phyloP scores from a whole-genome alignment of 1,140 invertebrate species.

The Apocrypta bakeri region DNA sequence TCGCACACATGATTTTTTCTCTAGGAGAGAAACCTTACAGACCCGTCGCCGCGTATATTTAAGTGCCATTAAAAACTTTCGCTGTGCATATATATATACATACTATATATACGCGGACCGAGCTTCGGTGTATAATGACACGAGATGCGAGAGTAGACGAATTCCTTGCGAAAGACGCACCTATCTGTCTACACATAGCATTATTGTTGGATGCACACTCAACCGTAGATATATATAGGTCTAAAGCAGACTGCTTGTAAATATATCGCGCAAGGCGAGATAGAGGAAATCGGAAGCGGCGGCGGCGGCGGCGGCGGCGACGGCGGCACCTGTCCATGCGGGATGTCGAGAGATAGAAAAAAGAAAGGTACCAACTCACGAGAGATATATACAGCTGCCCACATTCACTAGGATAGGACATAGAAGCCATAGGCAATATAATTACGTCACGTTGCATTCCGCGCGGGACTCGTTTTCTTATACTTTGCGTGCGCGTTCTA shows the following conservation, averaged over 20 bases:
- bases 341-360: background rate
- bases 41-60: background rate
- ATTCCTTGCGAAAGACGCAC: no score
- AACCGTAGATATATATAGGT: no score
- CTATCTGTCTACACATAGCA: no score
- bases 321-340: background rate
- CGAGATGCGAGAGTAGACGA: background rate
- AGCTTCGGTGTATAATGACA: background rate
- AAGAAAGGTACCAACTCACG: background rate
- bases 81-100: slow-evolving; percentile 17
- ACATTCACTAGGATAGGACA: background rate
- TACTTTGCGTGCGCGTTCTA: slow-evolving; percentile 12
- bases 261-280: background rate
- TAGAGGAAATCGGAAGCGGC: background rate
- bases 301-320: background rate
- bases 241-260: no score
- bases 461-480: slow-evolving; percentile 48
- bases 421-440: slow-evolving; percentile 21
- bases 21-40: background rate
- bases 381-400: background rate
- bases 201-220: no score
- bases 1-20: background rate
- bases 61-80: slow-evolving; percentile 35
- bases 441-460: slow-evolving; percentile 52
- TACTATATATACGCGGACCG: background rate